Conservation (phyloP, 2,888 invertebrate genomes). For the Bellardia pandia region DNA sequence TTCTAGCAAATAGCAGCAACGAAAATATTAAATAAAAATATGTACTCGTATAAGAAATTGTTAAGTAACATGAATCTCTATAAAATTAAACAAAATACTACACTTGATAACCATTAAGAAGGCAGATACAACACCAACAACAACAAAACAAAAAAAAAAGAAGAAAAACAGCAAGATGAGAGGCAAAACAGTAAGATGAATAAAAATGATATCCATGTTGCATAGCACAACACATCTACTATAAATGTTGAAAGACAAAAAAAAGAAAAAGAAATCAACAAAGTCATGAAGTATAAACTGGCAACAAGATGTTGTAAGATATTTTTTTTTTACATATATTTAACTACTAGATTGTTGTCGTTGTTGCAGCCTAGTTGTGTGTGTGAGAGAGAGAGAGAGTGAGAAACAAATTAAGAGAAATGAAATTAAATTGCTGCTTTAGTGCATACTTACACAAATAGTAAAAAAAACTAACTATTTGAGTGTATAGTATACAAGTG, state of each 20-base stretch:
- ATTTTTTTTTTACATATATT: neutral
- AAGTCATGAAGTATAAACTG: conserved; percentile 58
- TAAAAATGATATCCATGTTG: conserved; percentile 29
- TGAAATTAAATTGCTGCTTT: conserved; percentile 68
- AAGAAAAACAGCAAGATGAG: neutral
- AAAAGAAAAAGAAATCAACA: conserved; percentile 8
- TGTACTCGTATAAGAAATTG: conserved; percentile 17
- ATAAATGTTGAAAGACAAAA: neutral
- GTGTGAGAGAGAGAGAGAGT: neutral
- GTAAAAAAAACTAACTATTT: conserved; percentile 14
- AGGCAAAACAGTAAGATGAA: conserved; percentile 30
- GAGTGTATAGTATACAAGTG: neutral
- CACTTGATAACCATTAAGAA: conserved; percentile 57
- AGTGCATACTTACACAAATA: conserved; percentile 56
- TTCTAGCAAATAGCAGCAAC: neutral
- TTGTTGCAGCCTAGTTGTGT: conserved; percentile 2
- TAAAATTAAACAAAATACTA: conserved; percentile 69
- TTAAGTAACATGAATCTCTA: conserved; percentile 66
- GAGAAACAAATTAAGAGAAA: conserved; percentile 36
- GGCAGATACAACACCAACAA: no score
- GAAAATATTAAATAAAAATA: conserved; percentile 40
- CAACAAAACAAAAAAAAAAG: neutral
- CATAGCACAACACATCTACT: neutral
- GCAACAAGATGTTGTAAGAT: conserved; percentile 51
- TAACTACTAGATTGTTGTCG: neutral